phyloP scores from a whole-genome alignment of 2,113 vertebrate genomes.

The Limnothrissa miodon region DNA sequence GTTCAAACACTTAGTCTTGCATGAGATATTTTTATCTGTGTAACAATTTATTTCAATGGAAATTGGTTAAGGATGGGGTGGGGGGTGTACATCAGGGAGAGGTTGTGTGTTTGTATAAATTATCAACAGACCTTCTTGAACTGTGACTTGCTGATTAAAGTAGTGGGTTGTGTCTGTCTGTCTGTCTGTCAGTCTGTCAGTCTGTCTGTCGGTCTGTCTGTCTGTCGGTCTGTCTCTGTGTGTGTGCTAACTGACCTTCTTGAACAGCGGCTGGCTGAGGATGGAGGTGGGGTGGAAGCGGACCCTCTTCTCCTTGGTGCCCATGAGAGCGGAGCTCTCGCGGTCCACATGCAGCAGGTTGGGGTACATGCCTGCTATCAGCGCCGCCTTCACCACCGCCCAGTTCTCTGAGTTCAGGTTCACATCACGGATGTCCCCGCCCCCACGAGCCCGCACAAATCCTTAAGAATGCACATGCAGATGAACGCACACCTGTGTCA shows the following conservation, averaged over 20 bases:
- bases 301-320: slow-evolving; percentile 82
- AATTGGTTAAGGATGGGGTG: too few relatives aligned
- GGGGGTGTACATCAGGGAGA: background rate
- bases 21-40: too few relatives aligned
- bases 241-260: slow-evolving; percentile 73
- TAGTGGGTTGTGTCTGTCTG: background rate
- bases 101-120: background rate
- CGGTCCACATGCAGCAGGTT: slow-evolving; percentile 83
- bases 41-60: too few relatives aligned
- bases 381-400: slow-evolving; percentile 92
- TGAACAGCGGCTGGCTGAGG: slow-evolving; percentile 80
- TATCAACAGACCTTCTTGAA: too few relatives aligned
- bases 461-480: slow-evolving; percentile 64
- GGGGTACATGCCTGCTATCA: slow-evolving; percentile 93
- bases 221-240: background rate
- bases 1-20: background rate
- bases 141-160: too few relatives aligned
- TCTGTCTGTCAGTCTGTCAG: background rate
- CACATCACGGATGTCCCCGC: slow-evolving; percentile 86
- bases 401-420: slow-evolving; percentile 96
- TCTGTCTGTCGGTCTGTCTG: background rate
- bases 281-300: slow-evolving; percentile 87
- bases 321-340: slow-evolving; percentile 69
- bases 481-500: background rate
- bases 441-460: slow-evolving; percentile 87